Evolutionary conservation across 2,888 invertebrate species (phyloP).

Genomic region (Calameuta pallipes): DNA sequence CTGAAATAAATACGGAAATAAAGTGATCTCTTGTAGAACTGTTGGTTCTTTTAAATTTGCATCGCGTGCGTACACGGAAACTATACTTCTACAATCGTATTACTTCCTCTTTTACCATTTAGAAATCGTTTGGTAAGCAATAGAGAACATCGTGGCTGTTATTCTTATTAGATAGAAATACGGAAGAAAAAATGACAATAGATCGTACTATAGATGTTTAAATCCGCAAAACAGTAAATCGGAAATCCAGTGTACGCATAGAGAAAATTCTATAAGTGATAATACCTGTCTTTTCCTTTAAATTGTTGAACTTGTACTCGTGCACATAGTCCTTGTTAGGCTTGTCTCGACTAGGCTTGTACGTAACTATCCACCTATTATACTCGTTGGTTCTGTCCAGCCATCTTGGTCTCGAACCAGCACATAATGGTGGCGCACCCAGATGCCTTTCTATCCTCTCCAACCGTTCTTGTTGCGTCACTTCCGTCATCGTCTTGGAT

Average conservation of each 20-base stretch:
- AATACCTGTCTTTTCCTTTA: slow-evolving; percentile 56
- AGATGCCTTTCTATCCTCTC: slow-evolving; percentile 69
- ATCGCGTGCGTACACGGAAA: background rate
- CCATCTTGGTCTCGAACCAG: slow-evolving; percentile 55
- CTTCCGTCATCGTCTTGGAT: slow-evolving; percentile 66
- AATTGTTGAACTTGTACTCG: slow-evolving; percentile 55
- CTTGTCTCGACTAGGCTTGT: slow-evolving; percentile 56
- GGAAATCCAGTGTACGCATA: background rate
- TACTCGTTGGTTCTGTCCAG: slow-evolving; percentile 45
- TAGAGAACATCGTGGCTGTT: background rate
- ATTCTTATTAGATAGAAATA: background rate
- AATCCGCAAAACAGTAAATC: background rate
- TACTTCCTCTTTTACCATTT: background rate
- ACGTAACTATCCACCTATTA: slow-evolving; percentile 57
- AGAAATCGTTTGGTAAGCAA: background rate
- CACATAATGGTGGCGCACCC: slow-evolving; percentile 63
- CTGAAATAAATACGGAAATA: slow-evolving; percentile 38
- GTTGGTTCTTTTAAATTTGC: background rate
- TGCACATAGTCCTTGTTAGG: slow-evolving; percentile 44
- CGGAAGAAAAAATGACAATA: background rate
- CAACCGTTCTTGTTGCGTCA: slow-evolving; percentile 68
- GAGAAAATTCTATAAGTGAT: background rate
- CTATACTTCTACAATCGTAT: background rate
- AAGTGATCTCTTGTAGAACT: background rate
- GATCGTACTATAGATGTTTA: background rate